These are phyloP conservation scores for Andrena hattorfiana DNA, from an alignment of 2,888 invertebrate species.

Conservation along the genomic window DNA sequence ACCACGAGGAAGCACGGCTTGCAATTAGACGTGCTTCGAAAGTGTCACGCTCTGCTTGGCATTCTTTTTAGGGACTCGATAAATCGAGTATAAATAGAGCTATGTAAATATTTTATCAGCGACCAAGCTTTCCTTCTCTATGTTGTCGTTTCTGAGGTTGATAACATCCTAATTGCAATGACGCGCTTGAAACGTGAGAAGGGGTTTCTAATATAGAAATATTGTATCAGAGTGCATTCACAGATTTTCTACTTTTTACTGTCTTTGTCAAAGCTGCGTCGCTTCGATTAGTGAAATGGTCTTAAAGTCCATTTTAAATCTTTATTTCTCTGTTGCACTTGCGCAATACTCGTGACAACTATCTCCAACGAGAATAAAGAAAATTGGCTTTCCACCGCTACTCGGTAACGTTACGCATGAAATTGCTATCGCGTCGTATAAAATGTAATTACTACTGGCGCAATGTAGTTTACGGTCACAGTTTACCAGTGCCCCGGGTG, in stretches of 20 bases:
- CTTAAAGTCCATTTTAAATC: too few relatives aligned
- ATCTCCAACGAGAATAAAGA: too few relatives aligned
- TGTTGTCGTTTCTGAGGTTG: neutral
- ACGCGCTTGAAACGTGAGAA: too few relatives aligned
- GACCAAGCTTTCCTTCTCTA: neutral
- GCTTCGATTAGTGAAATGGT: too few relatives aligned
- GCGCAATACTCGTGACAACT: too few relatives aligned
- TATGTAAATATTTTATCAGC: neutral
- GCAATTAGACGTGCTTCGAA: conserved; percentile 18
- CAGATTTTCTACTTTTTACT: too few relatives aligned
- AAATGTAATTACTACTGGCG: conserved; percentile 26
- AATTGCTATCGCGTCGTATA: neutral
- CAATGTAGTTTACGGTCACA: conserved; percentile 7
- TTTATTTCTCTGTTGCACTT: neutral
- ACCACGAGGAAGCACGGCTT: neutral
- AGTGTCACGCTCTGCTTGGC: neutral
- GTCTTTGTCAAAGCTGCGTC: too few relatives aligned
- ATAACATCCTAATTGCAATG: neutral
- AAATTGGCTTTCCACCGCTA: neutral
- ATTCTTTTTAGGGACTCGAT: neutral
- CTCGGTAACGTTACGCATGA: conserved; percentile 1
- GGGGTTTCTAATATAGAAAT: too few relatives aligned
- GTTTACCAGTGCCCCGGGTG: conserved; percentile 16
- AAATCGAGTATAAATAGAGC: neutral
- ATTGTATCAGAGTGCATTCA: too few relatives aligned